Evolutionary conservation across 2,888 invertebrate genomes (phyloP).

Genomic region (Yponomeuta cagnagella): DNA sequence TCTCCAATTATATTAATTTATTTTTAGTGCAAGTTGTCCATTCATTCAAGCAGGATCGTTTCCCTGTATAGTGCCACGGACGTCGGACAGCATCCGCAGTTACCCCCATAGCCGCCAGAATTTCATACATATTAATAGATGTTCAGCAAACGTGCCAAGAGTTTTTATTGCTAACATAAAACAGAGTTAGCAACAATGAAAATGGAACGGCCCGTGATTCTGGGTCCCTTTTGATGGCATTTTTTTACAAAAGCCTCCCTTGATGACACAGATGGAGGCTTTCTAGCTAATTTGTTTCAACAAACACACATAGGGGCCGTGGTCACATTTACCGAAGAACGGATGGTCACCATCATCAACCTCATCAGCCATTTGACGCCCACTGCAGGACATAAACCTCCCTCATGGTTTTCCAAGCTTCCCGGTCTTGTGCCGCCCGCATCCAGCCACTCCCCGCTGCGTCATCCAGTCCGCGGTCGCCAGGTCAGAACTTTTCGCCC

Average conservation of each 20-base stretch:
- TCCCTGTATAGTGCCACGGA: background rate
- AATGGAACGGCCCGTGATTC: slow-evolving; percentile 48
- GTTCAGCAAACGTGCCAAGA: slow-evolving; percentile 38
- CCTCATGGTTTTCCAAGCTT: too few species aligned
- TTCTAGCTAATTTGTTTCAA: background rate
- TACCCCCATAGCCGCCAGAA: slow-evolving; percentile 18
- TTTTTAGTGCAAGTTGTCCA: too few species aligned
- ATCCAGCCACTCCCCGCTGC: too few species aligned
- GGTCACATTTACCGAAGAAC: too few species aligned
- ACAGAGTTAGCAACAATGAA: slow-evolving; percentile 46
- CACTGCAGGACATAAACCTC: too few species aligned
- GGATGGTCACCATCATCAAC: too few species aligned
- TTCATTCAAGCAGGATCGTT: too few species aligned
- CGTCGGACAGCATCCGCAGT: background rate
- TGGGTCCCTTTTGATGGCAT: slow-evolving; percentile 41
- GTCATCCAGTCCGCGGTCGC: too few species aligned
- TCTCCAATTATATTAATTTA: too few species aligned
- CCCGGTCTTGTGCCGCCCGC: too few species aligned
- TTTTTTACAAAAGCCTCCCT: slow-evolving; percentile 23
- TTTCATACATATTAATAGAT: slow-evolving; percentile 59
- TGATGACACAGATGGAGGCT: background rate
- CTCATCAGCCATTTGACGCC: too few species aligned
- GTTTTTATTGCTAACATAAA: slow-evolving; percentile 51
- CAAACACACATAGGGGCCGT: background rate
- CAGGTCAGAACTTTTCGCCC: too few species aligned